Evolutionary conservation across 1,140 invertebrate species (phyloP), one percentile per base, ranked within the genome.

Genomic region (Schlechtendalia chinensis): DNA sequence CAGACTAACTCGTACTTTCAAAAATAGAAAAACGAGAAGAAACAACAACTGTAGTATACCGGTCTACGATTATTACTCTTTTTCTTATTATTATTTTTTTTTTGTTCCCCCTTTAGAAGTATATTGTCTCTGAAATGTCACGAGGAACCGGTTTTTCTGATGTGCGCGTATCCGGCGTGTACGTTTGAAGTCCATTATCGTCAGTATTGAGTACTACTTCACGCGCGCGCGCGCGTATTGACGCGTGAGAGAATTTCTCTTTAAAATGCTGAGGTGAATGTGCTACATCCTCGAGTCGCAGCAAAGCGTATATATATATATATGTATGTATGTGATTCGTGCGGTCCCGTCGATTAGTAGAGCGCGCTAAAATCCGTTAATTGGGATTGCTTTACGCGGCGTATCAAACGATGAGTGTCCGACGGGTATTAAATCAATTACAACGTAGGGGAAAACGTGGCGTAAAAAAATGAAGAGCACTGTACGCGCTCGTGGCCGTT

Each of bases 361-460:
- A 69, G 67, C 67, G 67, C 39, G 67, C 22, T 50, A 27, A 69
- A 69, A 50, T 50, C 45, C 67, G 47, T 69, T 69, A 69, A 69
- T 69, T 69, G 27, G n/a, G 22, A 50, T 50, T 69, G 3, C 22
- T 27, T 39, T 61, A 17, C 27, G 17, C 27, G 61, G 45, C 10
- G 54, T 58, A 19, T 47, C 27, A 17, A 63, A 63, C 19, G 19
- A 11, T 10, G 29, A 19, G 61, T 1, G 17, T 63, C 32, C 19
- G 61, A 63, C 32, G 19, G 14, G 45, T 6, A 27, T 50, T 69
- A 69, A 69, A 69, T 69, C 67, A 69, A 69, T 69, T 69, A 50
- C 24, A 19, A 16, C 22, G 19, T 19, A 19, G 5, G 8, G 53
- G 1, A 16, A 1, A 6, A 19, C 32, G 32, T 1, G 19, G 19